Evolutionary conservation across 2,888 invertebrate species (phyloP).

Genomic region (Ecliptopera silaceata): DNA sequence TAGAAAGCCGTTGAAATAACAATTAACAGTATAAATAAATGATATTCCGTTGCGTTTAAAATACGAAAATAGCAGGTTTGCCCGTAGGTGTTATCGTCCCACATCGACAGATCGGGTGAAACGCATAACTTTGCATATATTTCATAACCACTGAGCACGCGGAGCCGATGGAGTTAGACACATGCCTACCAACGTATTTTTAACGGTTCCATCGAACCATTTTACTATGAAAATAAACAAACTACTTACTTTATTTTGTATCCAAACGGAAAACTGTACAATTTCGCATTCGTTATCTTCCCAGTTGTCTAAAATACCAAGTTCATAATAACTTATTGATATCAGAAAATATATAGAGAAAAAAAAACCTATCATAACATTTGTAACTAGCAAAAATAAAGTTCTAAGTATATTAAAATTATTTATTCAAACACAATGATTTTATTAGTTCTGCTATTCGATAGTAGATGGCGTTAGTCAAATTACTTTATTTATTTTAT

Average conservation of each 20-base stretch:
- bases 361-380: neutral
- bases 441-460: constrained; percentile 56
- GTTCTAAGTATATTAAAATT: neutral
- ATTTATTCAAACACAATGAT: neutral
- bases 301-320: neutral
- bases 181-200: constrained; percentile 74
- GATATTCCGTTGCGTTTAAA: constrained; percentile 6
- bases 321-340: too few species aligned
- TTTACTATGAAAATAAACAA: constrained; percentile 9
- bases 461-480: constrained; percentile 59
- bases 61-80: constrained; percentile 27
- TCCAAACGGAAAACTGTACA: too few species aligned
- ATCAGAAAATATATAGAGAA: constrained; percentile 7
- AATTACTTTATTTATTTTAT: neutral
- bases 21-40: neutral
- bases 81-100: constrained; percentile 30
- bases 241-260: neutral
- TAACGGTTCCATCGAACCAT: constrained; percentile 29
- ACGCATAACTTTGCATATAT: constrained; percentile 81
- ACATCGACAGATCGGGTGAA: constrained; percentile 41
- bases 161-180: constrained; percentile 82
- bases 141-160: constrained; percentile 81
- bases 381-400: neutral
- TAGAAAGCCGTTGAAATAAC: neutral
- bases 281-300: too few species aligned